Base-by-base conservation (phyloP, 1,140 invertebrate species). In the Ostrea edulis region DNA sequence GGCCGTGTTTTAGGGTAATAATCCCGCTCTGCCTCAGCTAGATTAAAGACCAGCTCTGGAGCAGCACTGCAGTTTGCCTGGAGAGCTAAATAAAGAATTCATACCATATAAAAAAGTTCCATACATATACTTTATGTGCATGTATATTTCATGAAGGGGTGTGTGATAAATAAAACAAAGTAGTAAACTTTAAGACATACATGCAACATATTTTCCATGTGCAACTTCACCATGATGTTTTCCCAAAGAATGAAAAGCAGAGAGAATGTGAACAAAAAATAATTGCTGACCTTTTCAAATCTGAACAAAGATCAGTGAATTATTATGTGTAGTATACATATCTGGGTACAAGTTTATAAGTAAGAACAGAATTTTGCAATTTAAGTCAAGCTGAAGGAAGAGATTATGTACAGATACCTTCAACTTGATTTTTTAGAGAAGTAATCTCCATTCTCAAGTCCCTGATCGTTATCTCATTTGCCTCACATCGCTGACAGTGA, bases 361-460 rank as follows among this genome's bases (percentile, higher is more conserved):
- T 14, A 17, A 20, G 12, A 17, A 82, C 44, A 51, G n/a, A n/a
- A n/a, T n/a, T n/a, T 44, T 82, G 44, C 51, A 44, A 51, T 53
- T 29, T 44, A 2, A 25, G 68, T 35, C n/a, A 25, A 22, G 68
- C 20, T 71, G n/a, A 7, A 29, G 68, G 8, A 29, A n/a, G 20
- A 22, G 20, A 7, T 35, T 17, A 52, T n/a, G n/a, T 5, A 53
- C 81, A 44, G 17, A 53, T 82, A 82, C 81, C 81, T 82, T 82
- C 81, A 51, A 82, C 17, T 44, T 82, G 81, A 82, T 82, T n/a
- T 82, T 53, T 82, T n/a, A 82, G 25, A 51, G 81, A 82, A 44
- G 35, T 5, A 82, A 51, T 82, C 51, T 82, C 81, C 51, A 51
- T 82, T 82, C 81, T 82, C 35, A 82, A 51, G 20, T 77, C 68